Percentiles rank a stretch among this genome's conserved stretches.
phyloP scores from a whole-genome alignment of 2,888 invertebrate genomes.

The Drosophila kambysellisi region DNA sequence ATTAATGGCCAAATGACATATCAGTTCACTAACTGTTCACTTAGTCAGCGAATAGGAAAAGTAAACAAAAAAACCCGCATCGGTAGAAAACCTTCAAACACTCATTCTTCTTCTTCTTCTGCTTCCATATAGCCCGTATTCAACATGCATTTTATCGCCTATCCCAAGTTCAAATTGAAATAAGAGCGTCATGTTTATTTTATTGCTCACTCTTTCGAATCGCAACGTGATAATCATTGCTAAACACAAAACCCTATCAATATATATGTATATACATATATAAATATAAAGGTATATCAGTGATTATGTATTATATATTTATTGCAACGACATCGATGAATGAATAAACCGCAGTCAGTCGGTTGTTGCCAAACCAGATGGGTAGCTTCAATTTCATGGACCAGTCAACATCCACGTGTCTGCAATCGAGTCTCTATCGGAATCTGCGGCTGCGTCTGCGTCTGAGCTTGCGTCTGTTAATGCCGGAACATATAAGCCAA shows the following conservation, averaged over 20 bases:
- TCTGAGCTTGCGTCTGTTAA: conserved; percentile 43
- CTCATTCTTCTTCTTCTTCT: conserved; percentile 36
- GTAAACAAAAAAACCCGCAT: conserved; percentile 58
- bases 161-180: conserved; percentile 72
- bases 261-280: background rate
- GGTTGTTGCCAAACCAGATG: conserved; percentile 55
- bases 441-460: conserved; percentile 20
- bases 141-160: conserved; percentile 71
- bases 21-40: conserved; percentile 20
- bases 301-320: conserved; percentile 5
- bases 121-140: conserved; percentile 46
- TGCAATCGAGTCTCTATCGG: conserved; percentile 28
- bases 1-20: conserved; percentile 40
- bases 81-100: conserved; percentile 60
- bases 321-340: conserved; percentile 53
- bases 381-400: conserved; percentile 42
- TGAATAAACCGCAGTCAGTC: conserved; percentile 57
- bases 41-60: conserved; percentile 38
- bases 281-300: background rate
- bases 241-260: conserved; percentile 43
- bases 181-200: conserved; percentile 51
- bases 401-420: conserved; percentile 62
- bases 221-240: conserved; percentile 70
- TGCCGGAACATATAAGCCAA: conserved; percentile 75
- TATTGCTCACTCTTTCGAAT: conserved; percentile 51